Base-by-base conservation (phyloP, 1,140 invertebrate species). In the Drosophila ironensis region DNA sequence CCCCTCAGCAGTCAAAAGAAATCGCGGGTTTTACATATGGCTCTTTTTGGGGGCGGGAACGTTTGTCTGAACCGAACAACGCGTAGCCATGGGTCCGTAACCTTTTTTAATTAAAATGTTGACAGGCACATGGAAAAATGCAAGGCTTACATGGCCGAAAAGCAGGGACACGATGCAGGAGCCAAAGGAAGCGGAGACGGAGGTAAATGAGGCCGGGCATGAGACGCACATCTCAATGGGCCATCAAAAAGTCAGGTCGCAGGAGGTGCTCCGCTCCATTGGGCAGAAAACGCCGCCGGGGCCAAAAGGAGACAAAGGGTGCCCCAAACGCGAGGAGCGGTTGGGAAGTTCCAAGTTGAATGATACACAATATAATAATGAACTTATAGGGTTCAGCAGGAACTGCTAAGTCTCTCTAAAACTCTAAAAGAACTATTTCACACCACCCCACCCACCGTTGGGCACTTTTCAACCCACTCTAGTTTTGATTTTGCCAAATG, bases 51-150 rank as follows among this genome's bases (percentile, higher is more conserved):
- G 27, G 16, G 27, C 27, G 20, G 17, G 20, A 40, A 24, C 57
- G 61, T 40, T 68, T 25, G 48, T 44, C 57, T 45, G 48, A 33
- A 30, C 51, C 22, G 51, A 25, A 59, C 38, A 12, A 33, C 25
- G 51, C 53, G 68, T 69, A 48, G 67, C 25, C 76, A 66, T 68
- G 59, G 64, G 68, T 61, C 46, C 84, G 87, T 76, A 89, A 88
- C 88, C 88, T 89, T 89, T 89, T 89, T 89, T 89, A 89, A 89
- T 89, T 89, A 89, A 89, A 89, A 89, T 88, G 87, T 89, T 89
- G 88, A 89, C 88, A 89, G 82, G 84, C 84, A 53, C 86, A 88
- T 82, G 74, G 51, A 84, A 86, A 84, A 84, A 84, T 84, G 80
- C 71, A 70, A 51, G 59, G 30, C 48, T 42, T 25, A n/a, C 11